These are phyloP conservation scores for Pyrrhosoma nymphula DNA, from an alignment of 2,888 invertebrate species.

Conservation along the genomic window DNA sequence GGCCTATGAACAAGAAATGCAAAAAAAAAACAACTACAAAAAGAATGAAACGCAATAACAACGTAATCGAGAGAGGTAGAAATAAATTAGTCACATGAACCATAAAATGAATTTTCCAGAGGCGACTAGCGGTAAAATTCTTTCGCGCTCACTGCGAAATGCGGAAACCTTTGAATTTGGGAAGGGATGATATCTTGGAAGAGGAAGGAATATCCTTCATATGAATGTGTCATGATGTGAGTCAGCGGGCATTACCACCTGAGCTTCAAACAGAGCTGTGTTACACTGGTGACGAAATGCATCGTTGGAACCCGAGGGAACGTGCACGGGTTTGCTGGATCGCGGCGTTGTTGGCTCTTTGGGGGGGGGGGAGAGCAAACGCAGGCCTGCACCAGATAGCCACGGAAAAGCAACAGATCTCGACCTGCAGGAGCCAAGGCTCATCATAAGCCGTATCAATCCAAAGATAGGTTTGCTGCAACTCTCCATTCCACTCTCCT, in stretches of 20 bases:
- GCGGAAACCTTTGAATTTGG: neutral
- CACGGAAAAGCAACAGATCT: neutral
- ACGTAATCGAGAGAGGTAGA: neutral
- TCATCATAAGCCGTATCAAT: too few species aligned
- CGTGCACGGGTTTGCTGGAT: neutral
- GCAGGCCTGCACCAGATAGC: neutral
- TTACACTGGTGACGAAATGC: conserved; percentile 5
- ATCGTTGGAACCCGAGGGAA: neutral
- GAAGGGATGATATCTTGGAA: neutral
- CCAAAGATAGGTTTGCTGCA: too few species aligned
- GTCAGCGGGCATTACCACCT: neutral
- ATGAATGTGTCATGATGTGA: neutral
- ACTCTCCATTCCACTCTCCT: too few species aligned
- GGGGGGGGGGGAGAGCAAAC: too few species aligned
- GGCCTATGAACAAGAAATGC: too few species aligned
- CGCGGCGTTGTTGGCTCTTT: neutral
- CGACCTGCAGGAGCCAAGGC: too few species aligned
- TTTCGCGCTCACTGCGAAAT: neutral
- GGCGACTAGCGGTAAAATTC: neutral
- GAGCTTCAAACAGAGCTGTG: neutral
- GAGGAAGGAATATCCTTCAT: neutral
- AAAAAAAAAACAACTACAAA: too few species aligned
- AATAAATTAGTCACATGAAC: neutral
- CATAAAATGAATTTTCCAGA: neutral
- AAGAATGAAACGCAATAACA: too few species aligned